These are phyloP conservation scores for Phaetusa simplex DNA, from an alignment of 2,113 vertebrate genomes.

Conservation along the genomic window DNA sequence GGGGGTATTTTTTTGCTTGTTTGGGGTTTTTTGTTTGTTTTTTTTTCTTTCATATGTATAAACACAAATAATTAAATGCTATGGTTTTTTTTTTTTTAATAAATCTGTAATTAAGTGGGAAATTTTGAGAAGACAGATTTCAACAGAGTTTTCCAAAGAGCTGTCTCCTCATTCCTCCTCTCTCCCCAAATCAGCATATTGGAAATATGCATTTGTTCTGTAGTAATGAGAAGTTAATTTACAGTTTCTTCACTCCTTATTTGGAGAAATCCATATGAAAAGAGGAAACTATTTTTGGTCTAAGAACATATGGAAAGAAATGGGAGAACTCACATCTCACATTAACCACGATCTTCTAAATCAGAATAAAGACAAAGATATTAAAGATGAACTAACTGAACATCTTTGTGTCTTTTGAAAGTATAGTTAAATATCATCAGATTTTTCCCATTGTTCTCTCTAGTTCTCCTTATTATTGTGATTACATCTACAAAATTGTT, in stretches of 20 bases:
- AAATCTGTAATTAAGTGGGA: conserved; percentile 15
- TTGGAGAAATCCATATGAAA: conserved; percentile 55
- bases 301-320: conserved; percentile 63
- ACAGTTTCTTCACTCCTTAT: conserved; percentile 49
- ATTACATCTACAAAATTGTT: neutral
- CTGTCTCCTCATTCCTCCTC: conserved; percentile 27
- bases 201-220: conserved; percentile 39
- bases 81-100: neutral
- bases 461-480: neutral
- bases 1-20: neutral
- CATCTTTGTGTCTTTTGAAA: neutral
- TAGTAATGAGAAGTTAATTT: conserved; percentile 69
- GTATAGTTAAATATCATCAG: neutral
- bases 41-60: neutral
- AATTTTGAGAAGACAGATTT: conserved; percentile 45
- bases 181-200: conserved; percentile 32
- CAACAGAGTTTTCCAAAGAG: conserved; percentile 40
- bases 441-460: neutral
- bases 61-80: neutral
- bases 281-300: conserved; percentile 56
- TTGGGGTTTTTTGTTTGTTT: neutral
- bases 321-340: conserved; percentile 9
- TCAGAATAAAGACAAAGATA: conserved; percentile 27
- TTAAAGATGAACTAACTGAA: neutral
- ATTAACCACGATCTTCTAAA: neutral